phyloP scores from a whole-genome alignment of 2,888 invertebrate species.

The Pheosia tremula region DNA sequence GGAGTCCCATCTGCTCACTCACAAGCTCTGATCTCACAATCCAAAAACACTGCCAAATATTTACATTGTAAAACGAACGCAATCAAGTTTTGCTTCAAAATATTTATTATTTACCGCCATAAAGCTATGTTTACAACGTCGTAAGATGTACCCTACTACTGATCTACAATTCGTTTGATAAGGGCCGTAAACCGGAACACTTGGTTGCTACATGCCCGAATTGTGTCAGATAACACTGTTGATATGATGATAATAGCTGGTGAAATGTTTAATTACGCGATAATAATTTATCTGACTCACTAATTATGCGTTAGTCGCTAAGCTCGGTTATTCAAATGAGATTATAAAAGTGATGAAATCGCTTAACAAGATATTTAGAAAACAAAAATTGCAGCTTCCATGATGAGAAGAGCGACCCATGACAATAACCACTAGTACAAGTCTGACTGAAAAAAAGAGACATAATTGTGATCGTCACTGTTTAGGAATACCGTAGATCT shows the following conservation, averaged over 20 bases:
- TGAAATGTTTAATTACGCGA: constrained; percentile 38
- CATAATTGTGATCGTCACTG: no score
- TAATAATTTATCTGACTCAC: constrained; percentile 20
- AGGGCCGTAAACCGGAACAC: constrained; percentile 45
- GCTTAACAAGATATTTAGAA: no score
- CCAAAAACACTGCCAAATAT: constrained; percentile 3
- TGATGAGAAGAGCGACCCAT: no score
- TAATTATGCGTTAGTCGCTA: background rate
- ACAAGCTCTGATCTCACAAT: background rate
- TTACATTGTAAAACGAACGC: constrained; percentile 4
- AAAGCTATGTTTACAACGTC: constrained; percentile 32
- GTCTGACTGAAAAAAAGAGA: no score
- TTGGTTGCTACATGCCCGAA: constrained; percentile 31
- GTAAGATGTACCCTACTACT: constrained; percentile 7
- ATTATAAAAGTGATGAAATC: no score
- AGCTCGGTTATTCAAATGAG: background rate
- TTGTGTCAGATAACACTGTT: constrained; percentile 42
- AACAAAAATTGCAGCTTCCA: no score
- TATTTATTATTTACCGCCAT: constrained; percentile 23
- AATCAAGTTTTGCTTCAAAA: background rate
- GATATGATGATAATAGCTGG: constrained; percentile 28
- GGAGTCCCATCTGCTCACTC: background rate
- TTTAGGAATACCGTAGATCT: no score
- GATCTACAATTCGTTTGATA: constrained; percentile 41
- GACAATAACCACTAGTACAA: no score